Base-by-base conservation (phyloP, 2,888 invertebrate genomes). In the Archaeoteleia sp. region DNA sequence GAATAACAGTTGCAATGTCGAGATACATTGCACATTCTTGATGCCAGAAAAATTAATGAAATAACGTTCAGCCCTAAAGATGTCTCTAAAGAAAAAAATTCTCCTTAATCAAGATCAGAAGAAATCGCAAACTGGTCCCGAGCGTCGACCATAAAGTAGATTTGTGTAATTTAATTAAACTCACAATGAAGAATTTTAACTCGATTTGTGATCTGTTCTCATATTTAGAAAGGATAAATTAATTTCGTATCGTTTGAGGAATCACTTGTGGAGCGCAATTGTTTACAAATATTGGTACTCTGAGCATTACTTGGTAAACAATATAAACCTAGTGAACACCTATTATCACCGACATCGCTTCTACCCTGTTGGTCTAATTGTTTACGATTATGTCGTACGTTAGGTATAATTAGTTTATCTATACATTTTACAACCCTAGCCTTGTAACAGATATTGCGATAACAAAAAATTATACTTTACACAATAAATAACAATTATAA, bases 291-390 rank as follows among this genome's bases (percentile, higher is more conserved):
- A 54, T 57, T 46, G 30, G 32, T 55, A 66, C 49, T 60, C 53
- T 67, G 70, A 70, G 70, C 67, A 67, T 55, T 54, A 45, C 37
- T 54, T 15, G 34, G 23, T 48, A 55, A 66, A 60, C 29, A 32
- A 55, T 46, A 45, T 60, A 40, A 54, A 62, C 30, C 53, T 67
- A 62, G 37, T 67, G 55, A 68, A 68, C 51, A 69, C 54, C 69
- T 71, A 67, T 69, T 69, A 70, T 69, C 62, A 70, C 66, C 55
- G 46, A 65, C 65, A 69, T 70, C 61, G 65, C 49, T 65, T 48
- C 71, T 71, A 72, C 70, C 70, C 69, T 73, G 70, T 69, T 69
- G 42, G 20, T 58, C 70, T 73, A 74, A 69, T 63, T 67, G 13
- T 63, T 70, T 69, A 53, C 45, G 30, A 40, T 37, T 66, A 65